These are phyloP conservation scores for Chrysolina americana DNA, from an alignment of 2,888 invertebrate genomes.

Conservation along the genomic window DNA sequence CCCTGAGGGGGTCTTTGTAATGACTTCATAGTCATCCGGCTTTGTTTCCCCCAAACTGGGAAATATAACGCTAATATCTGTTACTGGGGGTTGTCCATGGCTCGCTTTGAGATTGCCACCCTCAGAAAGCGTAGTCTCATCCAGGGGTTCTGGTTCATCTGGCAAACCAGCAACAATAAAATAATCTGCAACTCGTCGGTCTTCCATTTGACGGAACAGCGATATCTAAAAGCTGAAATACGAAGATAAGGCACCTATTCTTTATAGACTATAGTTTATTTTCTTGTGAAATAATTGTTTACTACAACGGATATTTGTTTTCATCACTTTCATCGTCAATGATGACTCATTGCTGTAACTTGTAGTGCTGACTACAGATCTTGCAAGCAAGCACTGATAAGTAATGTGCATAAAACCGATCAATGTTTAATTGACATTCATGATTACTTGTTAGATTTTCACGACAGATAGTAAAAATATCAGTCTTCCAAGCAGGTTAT, in stretches of 20 bases:
- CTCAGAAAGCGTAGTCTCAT: slow-evolving; percentile 81
- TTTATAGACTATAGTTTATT: neutral
- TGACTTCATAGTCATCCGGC: slow-evolving; percentile 82
- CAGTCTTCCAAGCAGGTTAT: neutral
- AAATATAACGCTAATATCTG: slow-evolving; percentile 94
- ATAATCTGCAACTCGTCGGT: slow-evolving; percentile 94
- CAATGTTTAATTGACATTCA: neutral
- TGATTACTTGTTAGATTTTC: neutral
- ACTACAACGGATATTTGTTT: slow-evolving; percentile 15
- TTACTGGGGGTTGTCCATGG: slow-evolving; percentile 92
- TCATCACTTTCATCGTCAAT: slow-evolving; percentile 5
- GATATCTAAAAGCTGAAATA: slow-evolving; percentile 39
- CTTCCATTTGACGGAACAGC: slow-evolving; percentile 76
- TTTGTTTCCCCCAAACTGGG: slow-evolving; percentile 89
- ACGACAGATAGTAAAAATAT: neutral
- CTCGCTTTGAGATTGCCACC: slow-evolving; percentile 86
- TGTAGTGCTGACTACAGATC: neutral
- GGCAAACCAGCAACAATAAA: slow-evolving; percentile 98
- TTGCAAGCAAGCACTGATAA: neutral
- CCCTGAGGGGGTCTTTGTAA: slow-evolving; percentile 87
- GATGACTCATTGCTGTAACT: neutral
- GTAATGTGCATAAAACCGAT: neutral
- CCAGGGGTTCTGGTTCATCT: slow-evolving; percentile 82
- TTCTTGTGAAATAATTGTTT: slow-evolving; percentile 11
- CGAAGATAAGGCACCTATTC: slow-evolving; percentile 49